phyloP scores from a whole-genome alignment of 1,140 invertebrate genomes.

The Drosophila jambulina region DNA sequence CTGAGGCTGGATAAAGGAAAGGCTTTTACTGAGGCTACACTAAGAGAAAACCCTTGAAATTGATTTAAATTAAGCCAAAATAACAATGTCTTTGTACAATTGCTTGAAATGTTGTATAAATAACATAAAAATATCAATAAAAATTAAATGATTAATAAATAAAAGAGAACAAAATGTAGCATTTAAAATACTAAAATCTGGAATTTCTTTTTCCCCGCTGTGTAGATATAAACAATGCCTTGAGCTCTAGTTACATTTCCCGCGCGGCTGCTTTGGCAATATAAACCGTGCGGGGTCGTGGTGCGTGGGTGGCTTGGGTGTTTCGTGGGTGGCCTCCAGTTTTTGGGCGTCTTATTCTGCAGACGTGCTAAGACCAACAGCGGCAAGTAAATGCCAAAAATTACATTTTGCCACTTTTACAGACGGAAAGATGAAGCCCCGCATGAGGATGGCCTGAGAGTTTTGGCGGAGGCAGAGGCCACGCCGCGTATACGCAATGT shows the following conservation, averaged over 20 bases:
- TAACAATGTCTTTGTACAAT: rapidly evolving
- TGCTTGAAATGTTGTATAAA: too few relatives aligned
- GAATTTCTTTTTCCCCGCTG: constrained; percentile 3
- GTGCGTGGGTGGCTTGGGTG: constrained; percentile 21
- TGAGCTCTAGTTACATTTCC: constrained; percentile 50
- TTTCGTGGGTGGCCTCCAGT: constrained; percentile 3
- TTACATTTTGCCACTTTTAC: constrained; percentile 81
- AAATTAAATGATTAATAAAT: background rate
- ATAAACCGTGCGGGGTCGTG: constrained; percentile 36
- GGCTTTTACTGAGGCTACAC: background rate
- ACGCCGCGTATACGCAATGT: constrained; percentile 71
- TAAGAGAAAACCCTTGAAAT: background rate
- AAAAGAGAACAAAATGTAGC: background rate
- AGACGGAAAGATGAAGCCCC: constrained; percentile 71
- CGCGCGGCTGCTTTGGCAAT: constrained; percentile 46
- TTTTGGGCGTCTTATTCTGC: constrained; percentile 21
- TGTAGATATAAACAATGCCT: constrained; percentile 53
- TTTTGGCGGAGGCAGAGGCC: background rate
- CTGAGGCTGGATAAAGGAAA: constrained; percentile 6
- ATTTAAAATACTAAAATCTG: background rate
- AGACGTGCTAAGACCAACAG: constrained; percentile 55
- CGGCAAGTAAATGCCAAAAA: constrained; percentile 75
- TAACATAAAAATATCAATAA: too few relatives aligned
- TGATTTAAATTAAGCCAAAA: too few relatives aligned
- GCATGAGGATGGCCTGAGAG: constrained; percentile 22